Percentiles rank a stretch among this genome's conserved stretches.
Evolutionary conservation across 2,113 vertebrate genomes (phyloP).

Genomic region (Amphiprion percula): DNA sequence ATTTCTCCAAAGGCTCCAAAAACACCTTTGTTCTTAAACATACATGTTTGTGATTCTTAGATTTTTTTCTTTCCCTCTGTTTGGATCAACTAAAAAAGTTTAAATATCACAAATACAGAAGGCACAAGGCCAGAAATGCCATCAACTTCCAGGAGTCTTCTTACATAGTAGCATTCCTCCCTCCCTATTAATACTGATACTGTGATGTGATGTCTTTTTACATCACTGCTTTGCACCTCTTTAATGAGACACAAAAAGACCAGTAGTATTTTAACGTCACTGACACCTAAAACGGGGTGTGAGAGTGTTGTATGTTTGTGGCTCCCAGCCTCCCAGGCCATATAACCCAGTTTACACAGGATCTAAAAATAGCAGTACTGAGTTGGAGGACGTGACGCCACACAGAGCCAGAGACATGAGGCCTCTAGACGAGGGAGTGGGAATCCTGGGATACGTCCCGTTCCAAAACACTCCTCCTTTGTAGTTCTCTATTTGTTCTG

Average conservation of each 20-base stretch:
- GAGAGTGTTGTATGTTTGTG: conserved; percentile 17
- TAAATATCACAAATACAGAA: background rate
- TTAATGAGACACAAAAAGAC: conserved; percentile 30
- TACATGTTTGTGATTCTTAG: no score
- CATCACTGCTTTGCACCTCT: background rate
- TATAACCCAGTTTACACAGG: conserved; percentile 49
- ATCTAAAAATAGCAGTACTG: conserved; percentile 51
- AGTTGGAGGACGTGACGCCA: conserved; percentile 36
- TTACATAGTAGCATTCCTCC: background rate
- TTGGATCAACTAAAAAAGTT: no score
- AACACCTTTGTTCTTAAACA: no score
- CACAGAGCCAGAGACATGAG: background rate
- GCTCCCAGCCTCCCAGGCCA: conserved; percentile 44
- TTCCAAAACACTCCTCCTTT: background rate
- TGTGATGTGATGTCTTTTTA: conserved; percentile 42
- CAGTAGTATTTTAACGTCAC: conserved; percentile 47
- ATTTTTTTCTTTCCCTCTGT: no score
- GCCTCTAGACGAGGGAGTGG: background rate
- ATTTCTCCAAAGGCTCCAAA: no score
- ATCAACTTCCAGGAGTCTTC: conserved; percentile 11
- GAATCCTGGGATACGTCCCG: conserved; percentile 55
- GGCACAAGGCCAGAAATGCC: conserved; percentile 6
- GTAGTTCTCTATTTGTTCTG: no score
- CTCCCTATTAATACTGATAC: background rate
- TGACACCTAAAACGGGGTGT: background rate